Evolutionary conservation across 2,113 vertebrate genomes (phyloP).

Genomic region (Microtus pennsylvanicus): DNA sequence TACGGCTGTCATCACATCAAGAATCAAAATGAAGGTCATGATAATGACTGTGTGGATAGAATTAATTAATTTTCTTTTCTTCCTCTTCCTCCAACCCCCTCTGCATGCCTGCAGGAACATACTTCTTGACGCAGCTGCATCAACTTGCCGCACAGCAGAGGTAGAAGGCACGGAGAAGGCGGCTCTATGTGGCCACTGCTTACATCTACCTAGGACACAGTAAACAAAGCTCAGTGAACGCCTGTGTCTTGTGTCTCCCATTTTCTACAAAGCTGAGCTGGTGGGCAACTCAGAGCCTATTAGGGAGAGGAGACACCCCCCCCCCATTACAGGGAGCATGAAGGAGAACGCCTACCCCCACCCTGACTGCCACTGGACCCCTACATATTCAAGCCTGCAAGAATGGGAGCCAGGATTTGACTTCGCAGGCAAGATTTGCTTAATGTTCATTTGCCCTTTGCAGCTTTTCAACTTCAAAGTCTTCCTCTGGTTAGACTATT

Average conservation of each 20-base stretch:
- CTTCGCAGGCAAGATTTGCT: not conserved
- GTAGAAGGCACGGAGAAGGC: not conserved
- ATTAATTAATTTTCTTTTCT: constrained; percentile 58
- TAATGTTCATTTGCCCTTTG: not conserved
- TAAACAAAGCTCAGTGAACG: constrained; percentile 6
- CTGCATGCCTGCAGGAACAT: not conserved
- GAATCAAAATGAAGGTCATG: constrained; percentile 73
- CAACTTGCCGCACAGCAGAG: not conserved
- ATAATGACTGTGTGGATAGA: constrained; percentile 53
- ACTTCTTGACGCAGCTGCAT: constrained; percentile 32
- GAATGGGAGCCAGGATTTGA: not conserved
- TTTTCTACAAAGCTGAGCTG: not conserved
- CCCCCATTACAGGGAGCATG: fast-evolving
- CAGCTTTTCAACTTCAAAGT: not conserved
- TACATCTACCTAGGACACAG: not conserved
- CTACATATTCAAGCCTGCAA: not conserved
- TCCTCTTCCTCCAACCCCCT: too few relatives aligned
- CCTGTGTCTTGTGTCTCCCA: not conserved
- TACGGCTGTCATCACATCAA: constrained; percentile 56
- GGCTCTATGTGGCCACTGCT: not conserved
- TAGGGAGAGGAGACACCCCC: not conserved
- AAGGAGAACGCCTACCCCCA: not conserved
- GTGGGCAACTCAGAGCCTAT: not conserved
- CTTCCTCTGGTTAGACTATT: not conserved
- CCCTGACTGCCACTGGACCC: not conserved